Percentiles rank a stretch among this genome's conserved stretches.
phyloP scores from a whole-genome alignment of 1,140 invertebrate genomes.

The Calliopsis andreniformis region DNA sequence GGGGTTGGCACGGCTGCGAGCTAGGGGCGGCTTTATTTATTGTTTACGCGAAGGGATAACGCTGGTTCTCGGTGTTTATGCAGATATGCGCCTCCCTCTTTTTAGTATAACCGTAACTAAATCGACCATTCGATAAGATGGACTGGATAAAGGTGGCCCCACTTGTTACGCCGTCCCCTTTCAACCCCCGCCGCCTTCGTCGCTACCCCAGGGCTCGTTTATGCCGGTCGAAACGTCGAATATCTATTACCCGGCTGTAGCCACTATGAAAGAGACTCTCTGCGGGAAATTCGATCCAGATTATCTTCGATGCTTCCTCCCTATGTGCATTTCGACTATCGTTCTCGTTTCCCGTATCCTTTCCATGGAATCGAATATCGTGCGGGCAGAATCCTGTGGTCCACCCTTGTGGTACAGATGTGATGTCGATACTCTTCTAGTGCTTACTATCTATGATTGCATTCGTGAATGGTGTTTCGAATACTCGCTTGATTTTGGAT shows the following conservation, averaged over 20 bases:
- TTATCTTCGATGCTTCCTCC: slow-evolving; percentile 21
- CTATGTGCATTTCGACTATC: not conserved
- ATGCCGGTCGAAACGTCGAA: slow-evolving; percentile 29
- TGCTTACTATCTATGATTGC: too few relatives aligned
- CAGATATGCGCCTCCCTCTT: slow-evolving; percentile 52
- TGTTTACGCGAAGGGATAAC: slow-evolving; percentile 33
- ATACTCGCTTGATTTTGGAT: too few relatives aligned
- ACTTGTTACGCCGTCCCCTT: slow-evolving; percentile 51
- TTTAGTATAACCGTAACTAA: slow-evolving; percentile 62
- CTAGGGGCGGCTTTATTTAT: slow-evolving; percentile 12
- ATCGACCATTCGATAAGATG: slow-evolving; percentile 63
- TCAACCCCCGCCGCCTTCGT: not conserved
- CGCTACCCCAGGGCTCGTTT: slow-evolving; percentile 15
- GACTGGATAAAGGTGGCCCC: slow-evolving; percentile 58
- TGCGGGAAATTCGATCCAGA: slow-evolving; percentile 34
- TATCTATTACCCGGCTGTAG: slow-evolving; percentile 39
- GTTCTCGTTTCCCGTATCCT: not conserved
- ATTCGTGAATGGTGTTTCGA: too few relatives aligned
- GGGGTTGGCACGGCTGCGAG: slow-evolving; percentile 10
- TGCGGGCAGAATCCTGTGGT: too few relatives aligned
- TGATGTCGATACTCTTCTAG: too few relatives aligned
- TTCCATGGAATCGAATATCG: not conserved
- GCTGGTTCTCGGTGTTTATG: slow-evolving; percentile 50
- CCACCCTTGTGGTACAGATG: too few relatives aligned
- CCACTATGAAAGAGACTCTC: not conserved